Percentiles rank a stretch among this genome's conserved stretches.
These are phyloP conservation scores for Cathartes aura DNA, from an alignment of 2,113 vertebrate genomes.

Conservation along the genomic window DNA sequence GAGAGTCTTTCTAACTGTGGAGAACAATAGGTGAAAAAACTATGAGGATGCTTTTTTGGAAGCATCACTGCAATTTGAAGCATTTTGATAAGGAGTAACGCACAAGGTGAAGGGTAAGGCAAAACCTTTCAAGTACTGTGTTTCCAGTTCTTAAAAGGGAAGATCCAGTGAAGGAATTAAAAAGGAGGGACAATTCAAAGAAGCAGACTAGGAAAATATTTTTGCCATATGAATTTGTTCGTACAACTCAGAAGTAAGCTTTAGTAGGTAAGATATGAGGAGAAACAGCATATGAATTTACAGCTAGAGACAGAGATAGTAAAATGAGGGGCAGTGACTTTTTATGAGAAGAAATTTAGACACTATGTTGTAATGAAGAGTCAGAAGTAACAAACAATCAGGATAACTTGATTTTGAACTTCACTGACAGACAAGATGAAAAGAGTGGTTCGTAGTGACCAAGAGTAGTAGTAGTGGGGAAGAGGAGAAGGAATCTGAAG, in stretches of 20 bases:
- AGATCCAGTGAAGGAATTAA: not conserved
- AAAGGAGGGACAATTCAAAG: slow-evolving; percentile 37
- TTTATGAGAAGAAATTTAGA: not conserved
- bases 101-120: not conserved
- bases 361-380: not conserved
- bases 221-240: slow-evolving; percentile 24
- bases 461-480: not conserved
- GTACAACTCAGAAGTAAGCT: not conserved
- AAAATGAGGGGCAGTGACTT: not conserved
- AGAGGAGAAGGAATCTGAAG: not conserved
- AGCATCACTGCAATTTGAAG: not conserved
- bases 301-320: not conserved
- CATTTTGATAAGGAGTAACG: not conserved
- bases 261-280: not conserved
- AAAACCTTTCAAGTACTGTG: not conserved
- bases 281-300: not conserved
- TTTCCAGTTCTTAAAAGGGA: not conserved
- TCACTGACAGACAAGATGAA: not conserved
- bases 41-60: not conserved
- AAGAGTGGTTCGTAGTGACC: not conserved
- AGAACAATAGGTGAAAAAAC: not conserved
- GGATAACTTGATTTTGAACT: not conserved
- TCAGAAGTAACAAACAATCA: not conserved
- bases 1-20: not conserved
- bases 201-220: slow-evolving; percentile 19